These are phyloP conservation scores for Caenorhabditis tropicalis DNA, from an alignment of 1,140 invertebrate genomes.

Conservation along the genomic window DNA sequence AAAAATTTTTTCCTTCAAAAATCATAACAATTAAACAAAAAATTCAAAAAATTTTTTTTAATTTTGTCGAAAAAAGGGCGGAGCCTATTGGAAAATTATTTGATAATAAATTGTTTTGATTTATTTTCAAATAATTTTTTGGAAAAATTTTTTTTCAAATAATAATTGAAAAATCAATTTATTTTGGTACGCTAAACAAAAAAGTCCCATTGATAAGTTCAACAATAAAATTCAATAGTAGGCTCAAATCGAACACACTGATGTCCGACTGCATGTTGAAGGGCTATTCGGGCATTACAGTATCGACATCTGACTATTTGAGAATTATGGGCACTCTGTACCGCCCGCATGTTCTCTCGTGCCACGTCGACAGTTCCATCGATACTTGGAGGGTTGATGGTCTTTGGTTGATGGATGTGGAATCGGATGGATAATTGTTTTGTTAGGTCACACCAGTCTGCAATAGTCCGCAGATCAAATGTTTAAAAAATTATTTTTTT, in stretches of 20 bases:
- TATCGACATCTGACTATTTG: neutral
- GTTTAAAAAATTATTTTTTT: neutral
- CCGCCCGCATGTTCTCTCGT: constrained; percentile 14
- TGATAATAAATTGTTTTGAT: too few relatives aligned
- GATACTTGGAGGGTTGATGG: neutral
- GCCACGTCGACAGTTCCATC: constrained; percentile 3
- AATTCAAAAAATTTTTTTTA: too few relatives aligned
- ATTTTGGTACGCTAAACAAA: neutral
- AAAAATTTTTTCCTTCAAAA: too few relatives aligned
- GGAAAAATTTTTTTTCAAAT: too few relatives aligned
- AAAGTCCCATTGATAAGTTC: too few relatives aligned
- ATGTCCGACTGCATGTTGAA: neutral
- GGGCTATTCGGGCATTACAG: neutral
- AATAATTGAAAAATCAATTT: too few relatives aligned
- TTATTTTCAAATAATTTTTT: too few relatives aligned
- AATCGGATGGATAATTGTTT: neutral
- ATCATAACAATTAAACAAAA: too few relatives aligned
- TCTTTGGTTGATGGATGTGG: constrained; percentile 20
- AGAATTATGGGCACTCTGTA: neutral
- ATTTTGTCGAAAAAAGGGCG: too few relatives aligned
- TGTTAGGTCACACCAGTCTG: neutral
- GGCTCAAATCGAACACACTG: constrained; percentile 32
- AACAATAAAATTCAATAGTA: constrained; percentile 20
- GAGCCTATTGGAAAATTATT: too few relatives aligned
- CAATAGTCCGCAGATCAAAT: neutral